A percentile compares a stretch with the other conserved stretches of the same genome.
Evolutionary conservation across 2,888 invertebrate genomes (phyloP).

Genomic region (Pristionchus exspectatus): DNA sequence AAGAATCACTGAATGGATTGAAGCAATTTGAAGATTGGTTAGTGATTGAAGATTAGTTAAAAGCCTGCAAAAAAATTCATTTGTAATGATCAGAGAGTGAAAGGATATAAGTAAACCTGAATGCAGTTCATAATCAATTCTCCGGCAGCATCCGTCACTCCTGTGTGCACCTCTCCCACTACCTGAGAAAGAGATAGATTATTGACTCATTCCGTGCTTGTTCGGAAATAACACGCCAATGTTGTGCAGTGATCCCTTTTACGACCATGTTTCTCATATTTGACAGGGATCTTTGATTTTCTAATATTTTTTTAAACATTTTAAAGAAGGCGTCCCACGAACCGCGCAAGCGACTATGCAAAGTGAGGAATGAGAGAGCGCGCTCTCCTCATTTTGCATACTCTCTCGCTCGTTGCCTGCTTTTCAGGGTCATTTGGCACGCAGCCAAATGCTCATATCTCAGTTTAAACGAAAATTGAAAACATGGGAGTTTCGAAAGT

Average conservation of each 20-base stretch:
- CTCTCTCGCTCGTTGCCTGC: too few species aligned
- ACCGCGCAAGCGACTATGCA: too few species aligned
- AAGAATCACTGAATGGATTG: slow-evolving; percentile 24
- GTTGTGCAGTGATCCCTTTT: not conserved
- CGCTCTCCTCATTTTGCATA: too few species aligned
- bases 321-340: too few species aligned
- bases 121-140: slow-evolving; percentile 52
- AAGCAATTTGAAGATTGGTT: not conserved
- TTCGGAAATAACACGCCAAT: not conserved
- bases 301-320: too few species aligned
- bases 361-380: too few species aligned
- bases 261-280: slow-evolving; percentile 1
- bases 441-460: too few species aligned
- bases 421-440: too few species aligned
- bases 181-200: not conserved
- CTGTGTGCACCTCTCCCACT: slow-evolving; percentile 52
- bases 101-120: not conserved
- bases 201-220: not conserved
- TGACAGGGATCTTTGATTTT: not conserved
- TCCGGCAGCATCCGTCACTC: slow-evolving; percentile 53
- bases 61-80: slow-evolving; percentile 1
- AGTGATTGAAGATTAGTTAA: not conserved
- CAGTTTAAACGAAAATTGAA: too few species aligned
- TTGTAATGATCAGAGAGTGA: not conserved
- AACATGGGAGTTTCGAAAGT: too few species aligned